These are phyloP conservation scores for Scylla paramamosain DNA, from an alignment of 1,140 invertebrate genomes.

Conservation along the genomic window DNA sequence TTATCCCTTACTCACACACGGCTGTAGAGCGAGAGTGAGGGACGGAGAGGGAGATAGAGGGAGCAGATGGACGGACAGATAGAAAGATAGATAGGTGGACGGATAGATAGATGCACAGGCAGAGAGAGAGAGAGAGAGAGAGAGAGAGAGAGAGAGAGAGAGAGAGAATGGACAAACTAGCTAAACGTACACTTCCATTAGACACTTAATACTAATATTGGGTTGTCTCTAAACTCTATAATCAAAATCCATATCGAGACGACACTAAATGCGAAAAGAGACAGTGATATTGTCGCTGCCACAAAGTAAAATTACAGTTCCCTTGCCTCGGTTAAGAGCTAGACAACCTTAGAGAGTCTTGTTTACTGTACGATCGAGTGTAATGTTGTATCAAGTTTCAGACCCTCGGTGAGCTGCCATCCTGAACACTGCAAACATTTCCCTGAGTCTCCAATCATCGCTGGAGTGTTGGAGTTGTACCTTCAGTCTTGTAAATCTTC, in stretches of 20 bases:
- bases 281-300: background rate
- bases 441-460: background rate
- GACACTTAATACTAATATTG: background rate
- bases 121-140: conserved; percentile 10
- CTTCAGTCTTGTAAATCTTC: background rate
- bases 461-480: background rate
- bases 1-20: background rate
- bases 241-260: background rate
- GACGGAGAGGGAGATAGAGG: background rate
- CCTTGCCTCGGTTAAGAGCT: background rate
- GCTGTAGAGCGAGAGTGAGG: background rate
- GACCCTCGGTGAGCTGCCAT: background rate
- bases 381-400: conserved; percentile 5
- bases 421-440: background rate
- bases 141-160: conserved; percentile 18
- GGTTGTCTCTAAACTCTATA: background rate
- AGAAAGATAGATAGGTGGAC: background rate
- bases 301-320: background rate
- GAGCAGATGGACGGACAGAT: background rate
- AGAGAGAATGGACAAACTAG: background rate
- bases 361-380: conserved; percentile 8
- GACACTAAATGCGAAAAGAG: background rate
- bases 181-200: background rate
- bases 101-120: background rate
- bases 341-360: background rate